These are phyloP conservation scores for Mormoops blainvillei DNA, from an alignment of 2,113 vertebrate species.

Conservation along the genomic window DNA sequence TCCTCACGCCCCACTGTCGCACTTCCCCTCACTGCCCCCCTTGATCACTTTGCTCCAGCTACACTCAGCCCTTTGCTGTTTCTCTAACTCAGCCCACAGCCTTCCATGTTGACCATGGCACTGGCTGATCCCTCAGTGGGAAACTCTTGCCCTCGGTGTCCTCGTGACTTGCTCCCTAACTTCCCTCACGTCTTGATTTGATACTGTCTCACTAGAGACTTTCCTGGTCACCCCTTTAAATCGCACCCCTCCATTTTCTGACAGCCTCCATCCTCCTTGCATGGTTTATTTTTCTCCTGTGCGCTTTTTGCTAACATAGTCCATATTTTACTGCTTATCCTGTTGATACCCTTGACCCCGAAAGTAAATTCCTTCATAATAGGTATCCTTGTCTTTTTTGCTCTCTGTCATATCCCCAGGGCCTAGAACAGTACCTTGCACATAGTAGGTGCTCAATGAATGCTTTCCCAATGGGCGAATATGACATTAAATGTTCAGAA, in stretches of 20 bases:
- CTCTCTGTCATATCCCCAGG: neutral
- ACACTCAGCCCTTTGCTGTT: neutral
- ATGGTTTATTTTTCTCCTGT: neutral
- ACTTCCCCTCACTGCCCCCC: neutral
- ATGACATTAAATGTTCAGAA: neutral
- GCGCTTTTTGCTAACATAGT: neutral
- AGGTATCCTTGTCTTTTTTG: neutral
- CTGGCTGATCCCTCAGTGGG: neutral
- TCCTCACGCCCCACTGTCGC: neutral
- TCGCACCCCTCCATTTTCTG: neutral
- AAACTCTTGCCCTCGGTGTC: neutral
- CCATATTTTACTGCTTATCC: neutral
- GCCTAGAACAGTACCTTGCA: neutral
- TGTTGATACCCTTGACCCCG: neutral
- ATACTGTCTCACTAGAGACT: neutral
- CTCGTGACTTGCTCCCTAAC: neutral
- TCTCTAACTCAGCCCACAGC: neutral
- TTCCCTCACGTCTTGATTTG: neutral
- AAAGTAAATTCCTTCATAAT: neutral
- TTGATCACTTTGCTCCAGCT: neutral
- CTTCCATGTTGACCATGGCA: neutral
- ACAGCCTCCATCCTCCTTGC: neutral
- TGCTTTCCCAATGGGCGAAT: neutral
- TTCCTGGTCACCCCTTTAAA: neutral
- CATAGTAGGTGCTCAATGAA: neutral